Conservation (phyloP, 2,888 invertebrate species). For the Gnatocerus cornutus region DNA sequence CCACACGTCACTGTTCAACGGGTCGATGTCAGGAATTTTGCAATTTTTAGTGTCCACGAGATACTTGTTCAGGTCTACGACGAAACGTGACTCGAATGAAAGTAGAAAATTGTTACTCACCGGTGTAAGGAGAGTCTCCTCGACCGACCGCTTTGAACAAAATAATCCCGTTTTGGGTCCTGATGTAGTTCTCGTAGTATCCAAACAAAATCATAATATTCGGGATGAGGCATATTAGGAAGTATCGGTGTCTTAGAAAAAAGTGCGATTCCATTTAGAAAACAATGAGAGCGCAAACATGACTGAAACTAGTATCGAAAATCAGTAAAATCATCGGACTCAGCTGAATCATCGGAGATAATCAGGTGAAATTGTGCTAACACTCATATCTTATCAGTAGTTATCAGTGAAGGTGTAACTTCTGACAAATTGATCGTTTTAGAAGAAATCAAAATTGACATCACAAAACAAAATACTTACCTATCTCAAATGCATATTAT, state of each 20-base stretch:
- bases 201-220: slow-evolving; percentile 46
- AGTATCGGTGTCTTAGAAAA: slow-evolving; percentile 39
- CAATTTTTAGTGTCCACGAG: slow-evolving; percentile 60
- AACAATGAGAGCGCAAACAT: no score
- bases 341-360: no score
- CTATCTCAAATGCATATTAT: no score
- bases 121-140: slow-evolving; percentile 21
- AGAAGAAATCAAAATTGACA: no score
- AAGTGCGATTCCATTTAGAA: slow-evolving; percentile 42
- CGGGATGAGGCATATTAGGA: slow-evolving; percentile 46
- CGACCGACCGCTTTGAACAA: slow-evolving; percentile 33
- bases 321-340: no score
- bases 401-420: no score
- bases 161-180: slow-evolving; percentile 29
- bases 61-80: slow-evolving; percentile 52
- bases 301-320: no score
- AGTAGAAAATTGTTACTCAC: slow-evolving; percentile 8
- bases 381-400: no score
- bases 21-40: slow-evolving; percentile 61
- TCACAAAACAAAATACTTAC: no score
- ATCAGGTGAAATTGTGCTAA: no score
- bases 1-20: slow-evolving; percentile 59
- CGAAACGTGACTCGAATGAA: slow-evolving; percentile 7
- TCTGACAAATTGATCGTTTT: no score
- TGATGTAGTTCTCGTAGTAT: slow-evolving; percentile 44